A percentile compares a stretch with the other conserved stretches of the same genome.
Conservation (phyloP, 2,113 vertebrate species). For the Peucedramus taeniatus region DNA sequence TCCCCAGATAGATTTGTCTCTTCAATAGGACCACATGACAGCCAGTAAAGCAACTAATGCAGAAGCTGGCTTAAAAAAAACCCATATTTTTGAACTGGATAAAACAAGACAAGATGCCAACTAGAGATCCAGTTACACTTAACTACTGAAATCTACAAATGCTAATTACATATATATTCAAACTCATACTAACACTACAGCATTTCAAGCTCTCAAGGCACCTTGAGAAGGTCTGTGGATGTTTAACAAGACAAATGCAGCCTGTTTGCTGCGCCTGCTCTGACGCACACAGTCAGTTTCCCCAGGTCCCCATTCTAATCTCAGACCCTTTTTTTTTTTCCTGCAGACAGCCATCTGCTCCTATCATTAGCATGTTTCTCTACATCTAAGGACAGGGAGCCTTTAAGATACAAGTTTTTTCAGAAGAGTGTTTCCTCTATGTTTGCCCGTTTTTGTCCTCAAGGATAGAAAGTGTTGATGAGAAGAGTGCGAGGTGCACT, state of each 20-base stretch:
- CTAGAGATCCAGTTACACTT: neutral
- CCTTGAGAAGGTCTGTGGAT: neutral
- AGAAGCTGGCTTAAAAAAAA: neutral
- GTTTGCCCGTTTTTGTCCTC: neutral
- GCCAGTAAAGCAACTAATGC: neutral
- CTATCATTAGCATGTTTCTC: neutral
- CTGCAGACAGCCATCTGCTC: neutral
- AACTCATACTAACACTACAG: neutral
- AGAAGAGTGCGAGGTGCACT: neutral
- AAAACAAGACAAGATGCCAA: neutral
- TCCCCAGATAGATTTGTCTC: neutral
- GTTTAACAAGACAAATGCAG: neutral
- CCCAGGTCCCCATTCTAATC: neutral
- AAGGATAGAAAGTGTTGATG: neutral
- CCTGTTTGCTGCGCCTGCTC: neutral
- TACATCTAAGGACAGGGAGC: neutral
- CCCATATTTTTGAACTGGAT: neutral
- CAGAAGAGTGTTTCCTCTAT: neutral
- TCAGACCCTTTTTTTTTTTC: neutral
- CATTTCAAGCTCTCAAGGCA: neutral
- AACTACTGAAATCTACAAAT: neutral
- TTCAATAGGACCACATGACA: neutral
- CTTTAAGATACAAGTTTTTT: neutral
- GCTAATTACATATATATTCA: neutral
- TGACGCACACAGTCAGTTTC: neutral